Percentiles rank a stretch among this genome's conserved stretches.
Conservation (phyloP, 2,797 vertebrate species). For the Malacoraja senta region DNA sequence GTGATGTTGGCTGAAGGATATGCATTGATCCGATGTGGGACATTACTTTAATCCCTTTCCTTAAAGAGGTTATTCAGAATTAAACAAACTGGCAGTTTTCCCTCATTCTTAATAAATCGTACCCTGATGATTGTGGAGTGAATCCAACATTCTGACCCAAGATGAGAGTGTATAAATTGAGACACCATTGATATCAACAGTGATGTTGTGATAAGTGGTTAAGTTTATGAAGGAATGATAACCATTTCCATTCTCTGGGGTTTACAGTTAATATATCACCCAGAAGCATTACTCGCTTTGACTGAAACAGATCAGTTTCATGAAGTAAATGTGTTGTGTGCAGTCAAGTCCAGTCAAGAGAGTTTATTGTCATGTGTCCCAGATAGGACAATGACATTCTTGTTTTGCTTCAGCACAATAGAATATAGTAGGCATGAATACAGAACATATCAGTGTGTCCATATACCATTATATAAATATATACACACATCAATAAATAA, state of each 20-base stretch:
- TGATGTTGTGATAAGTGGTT: not conserved
- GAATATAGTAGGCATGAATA: too few relatives aligned
- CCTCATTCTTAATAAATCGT: not conserved
- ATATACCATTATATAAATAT: too few relatives aligned
- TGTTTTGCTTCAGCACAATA: too few relatives aligned
- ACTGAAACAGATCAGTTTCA: not conserved
- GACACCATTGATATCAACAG: not conserved
- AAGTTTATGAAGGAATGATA: not conserved
- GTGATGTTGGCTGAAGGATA: not conserved
- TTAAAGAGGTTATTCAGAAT: not conserved
- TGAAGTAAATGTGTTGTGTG: too few relatives aligned
- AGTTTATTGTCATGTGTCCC: too few relatives aligned
- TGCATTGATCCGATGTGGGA: not conserved
- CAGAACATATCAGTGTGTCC: too few relatives aligned
- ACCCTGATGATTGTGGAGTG: not conserved
- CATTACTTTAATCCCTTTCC: not conserved
- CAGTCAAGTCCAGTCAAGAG: too few relatives aligned
- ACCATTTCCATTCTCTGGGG: not conserved
- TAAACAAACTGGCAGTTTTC: not conserved
- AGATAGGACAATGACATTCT: too few relatives aligned
- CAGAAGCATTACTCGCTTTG: not conserved
- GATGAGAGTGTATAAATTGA: not conserved
- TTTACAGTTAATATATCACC: not conserved
- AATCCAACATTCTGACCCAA: not conserved
- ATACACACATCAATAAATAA: too few relatives aligned